A percentile compares a stretch with the other conserved stretches of the same genome.
These are phyloP conservation scores for Cephus cinctus DNA, from an alignment of 1,140 invertebrate species.

Conservation along the genomic window DNA sequence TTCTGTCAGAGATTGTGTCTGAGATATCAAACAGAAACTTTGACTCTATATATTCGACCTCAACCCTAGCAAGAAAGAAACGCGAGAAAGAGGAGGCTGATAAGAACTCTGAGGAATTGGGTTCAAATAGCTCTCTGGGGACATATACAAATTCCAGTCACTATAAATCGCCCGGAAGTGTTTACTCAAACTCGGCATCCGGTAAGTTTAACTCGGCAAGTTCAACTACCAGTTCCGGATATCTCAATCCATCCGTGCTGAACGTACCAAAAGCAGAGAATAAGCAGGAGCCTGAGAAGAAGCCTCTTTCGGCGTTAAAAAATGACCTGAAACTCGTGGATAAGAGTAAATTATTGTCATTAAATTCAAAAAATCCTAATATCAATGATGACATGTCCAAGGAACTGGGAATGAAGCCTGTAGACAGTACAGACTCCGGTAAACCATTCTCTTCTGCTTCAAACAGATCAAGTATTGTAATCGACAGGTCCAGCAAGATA, in stretches of 20 bases:
- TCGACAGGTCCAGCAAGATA: conserved; percentile 15
- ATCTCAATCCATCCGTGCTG: conserved; percentile 68
- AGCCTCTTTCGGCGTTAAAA: too few relatives aligned
- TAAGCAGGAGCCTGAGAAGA: neutral
- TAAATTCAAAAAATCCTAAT: conserved; percentile 28
- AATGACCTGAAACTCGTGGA: neutral
- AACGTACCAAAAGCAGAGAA: conserved; percentile 47
- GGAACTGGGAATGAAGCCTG: conserved; percentile 29
- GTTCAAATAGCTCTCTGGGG: conserved; percentile 36
- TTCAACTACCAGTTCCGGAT: conserved; percentile 70
- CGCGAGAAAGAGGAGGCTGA: conserved; percentile 49
- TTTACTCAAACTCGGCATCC: conserved; percentile 60
- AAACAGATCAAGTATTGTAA: neutral
- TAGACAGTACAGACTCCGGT: neutral
- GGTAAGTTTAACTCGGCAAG: conserved; percentile 52
- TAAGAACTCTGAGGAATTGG: conserved; percentile 29
- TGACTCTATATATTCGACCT: conserved; percentile 82
- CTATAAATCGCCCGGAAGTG: conserved; percentile 61
- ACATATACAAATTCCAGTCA: conserved; percentile 58
- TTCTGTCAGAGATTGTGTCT: conserved; percentile 80
- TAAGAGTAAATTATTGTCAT: conserved; percentile 10
- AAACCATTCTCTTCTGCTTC: conserved; percentile 13
- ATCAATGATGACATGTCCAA: conserved; percentile 34
- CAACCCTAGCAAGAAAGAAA: conserved; percentile 65
- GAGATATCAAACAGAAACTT: conserved; percentile 83